phyloP scores from a whole-genome alignment of 2,888 invertebrate genomes.

The Candidula unifasciata region DNA sequence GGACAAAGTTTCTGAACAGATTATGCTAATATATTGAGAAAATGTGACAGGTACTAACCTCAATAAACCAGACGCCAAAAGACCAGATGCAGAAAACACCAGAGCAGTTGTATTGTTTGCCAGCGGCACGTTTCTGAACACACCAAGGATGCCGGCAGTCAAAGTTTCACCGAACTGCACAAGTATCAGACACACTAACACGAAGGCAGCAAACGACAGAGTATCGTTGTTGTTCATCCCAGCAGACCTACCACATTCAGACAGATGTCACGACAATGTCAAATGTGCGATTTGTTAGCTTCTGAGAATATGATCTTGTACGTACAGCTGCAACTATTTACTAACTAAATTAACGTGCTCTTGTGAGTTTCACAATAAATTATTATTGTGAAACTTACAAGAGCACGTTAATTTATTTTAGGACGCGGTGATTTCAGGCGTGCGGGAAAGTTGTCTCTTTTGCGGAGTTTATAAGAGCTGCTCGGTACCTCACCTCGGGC shows the following conservation, averaged over 20 bases:
- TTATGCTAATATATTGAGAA: not conserved
- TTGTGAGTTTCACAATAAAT: too few species aligned
- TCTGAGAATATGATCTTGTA: too few species aligned
- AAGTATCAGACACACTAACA: constrained; percentile 62
- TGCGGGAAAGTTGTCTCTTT: too few species aligned
- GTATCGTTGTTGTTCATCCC: constrained; percentile 61
- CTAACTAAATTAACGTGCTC: too few species aligned
- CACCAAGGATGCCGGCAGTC: constrained; percentile 65
- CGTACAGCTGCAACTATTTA: too few species aligned
- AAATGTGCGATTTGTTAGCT: too few species aligned
- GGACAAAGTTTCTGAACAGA: not conserved
- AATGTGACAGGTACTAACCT: constrained; percentile 57
- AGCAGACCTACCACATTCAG: constrained; percentile 59
- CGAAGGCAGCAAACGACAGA: constrained; percentile 63
- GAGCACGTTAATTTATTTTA: too few species aligned
- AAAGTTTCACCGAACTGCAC: constrained; percentile 69
- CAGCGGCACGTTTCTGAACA: constrained; percentile 65
- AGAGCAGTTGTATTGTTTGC: constrained; percentile 66
- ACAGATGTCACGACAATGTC: too few species aligned
- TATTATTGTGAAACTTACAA: too few species aligned
- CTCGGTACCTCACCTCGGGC: too few species aligned
- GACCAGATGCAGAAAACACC: constrained; percentile 64
- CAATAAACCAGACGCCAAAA: constrained; percentile 69
- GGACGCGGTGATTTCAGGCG: too few species aligned
- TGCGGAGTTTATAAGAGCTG: too few species aligned